Evolutionary conservation across 2,113 vertebrate genomes (phyloP).

Genomic region (Antechinus flavipes): DNA sequence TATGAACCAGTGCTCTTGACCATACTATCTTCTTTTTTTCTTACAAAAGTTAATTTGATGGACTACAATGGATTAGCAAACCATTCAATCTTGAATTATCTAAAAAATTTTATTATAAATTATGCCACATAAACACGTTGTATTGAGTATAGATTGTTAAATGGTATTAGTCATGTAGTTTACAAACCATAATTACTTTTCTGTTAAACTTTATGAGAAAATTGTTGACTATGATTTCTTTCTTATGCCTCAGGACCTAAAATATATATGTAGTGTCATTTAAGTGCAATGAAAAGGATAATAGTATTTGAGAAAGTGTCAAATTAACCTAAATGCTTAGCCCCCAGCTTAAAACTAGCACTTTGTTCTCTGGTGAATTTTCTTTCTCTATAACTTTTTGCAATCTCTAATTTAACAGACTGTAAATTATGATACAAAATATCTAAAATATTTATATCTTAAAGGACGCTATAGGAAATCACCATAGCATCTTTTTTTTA

Average conservation of each 20-base stretch:
- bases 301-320: conserved; percentile 59
- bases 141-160: background rate
- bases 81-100: background rate
- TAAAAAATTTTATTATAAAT: background rate
- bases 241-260: conserved; percentile 48
- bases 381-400: background rate
- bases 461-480: background rate
- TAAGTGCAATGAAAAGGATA: background rate
- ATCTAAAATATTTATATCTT: conserved; percentile 22
- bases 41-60: background rate
- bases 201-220: background rate
- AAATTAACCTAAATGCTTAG: conserved; percentile 49
- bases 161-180: background rate
- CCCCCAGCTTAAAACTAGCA: conserved; percentile 15
- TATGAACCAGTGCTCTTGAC: background rate
- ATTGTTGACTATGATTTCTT: conserved; percentile 26
- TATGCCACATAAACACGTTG: background rate
- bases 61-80: background rate
- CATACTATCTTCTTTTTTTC: background rate
- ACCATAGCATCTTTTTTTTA: background rate
- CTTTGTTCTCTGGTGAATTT: background rate
- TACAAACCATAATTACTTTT: conserved; percentile 26
- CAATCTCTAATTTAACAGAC: background rate
- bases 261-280: conserved; percentile 26
- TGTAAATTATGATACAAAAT: background rate